Conservation (phyloP, 2,888 invertebrate genomes). For the Malthinus seriepunctatus region DNA sequence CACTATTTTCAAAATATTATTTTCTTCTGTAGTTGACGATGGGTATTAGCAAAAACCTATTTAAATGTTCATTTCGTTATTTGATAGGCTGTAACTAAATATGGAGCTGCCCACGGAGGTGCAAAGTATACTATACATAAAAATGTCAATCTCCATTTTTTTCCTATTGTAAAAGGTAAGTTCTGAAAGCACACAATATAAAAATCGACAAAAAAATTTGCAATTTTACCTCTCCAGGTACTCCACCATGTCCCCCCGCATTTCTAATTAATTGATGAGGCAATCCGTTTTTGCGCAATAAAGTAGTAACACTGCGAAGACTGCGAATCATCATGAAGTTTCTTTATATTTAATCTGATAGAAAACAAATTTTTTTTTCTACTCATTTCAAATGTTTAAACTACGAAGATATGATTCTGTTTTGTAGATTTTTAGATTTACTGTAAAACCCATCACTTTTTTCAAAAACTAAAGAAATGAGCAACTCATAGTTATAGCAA, state of each 20-base stretch:
- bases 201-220: no score
- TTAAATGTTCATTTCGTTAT: not conserved
- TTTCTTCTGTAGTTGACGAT: no score
- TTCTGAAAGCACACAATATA: constrained; percentile 7
- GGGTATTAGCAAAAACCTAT: not conserved
- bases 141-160: constrained; percentile 1
- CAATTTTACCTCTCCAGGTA: constrained; percentile 2
- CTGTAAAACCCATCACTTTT: no score
- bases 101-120: constrained; percentile 6
- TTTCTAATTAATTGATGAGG: not conserved
- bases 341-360: no score
- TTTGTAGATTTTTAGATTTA: no score
- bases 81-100: constrained; percentile 6
- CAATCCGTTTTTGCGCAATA: not conserved
- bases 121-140: constrained; percentile 1
- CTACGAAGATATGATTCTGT: no score
- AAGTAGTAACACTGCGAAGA: not conserved
- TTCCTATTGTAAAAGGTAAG: constrained; percentile 8
- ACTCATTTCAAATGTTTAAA: no score
- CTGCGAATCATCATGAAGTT: not conserved
- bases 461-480: no score
- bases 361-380: no score
- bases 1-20: no score
- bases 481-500: no score
- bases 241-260: constrained; percentile 1